These are phyloP conservation scores for Lacerta viridis DNA, from an alignment of 2,797 vertebrate species.

Conservation along the genomic window DNA sequence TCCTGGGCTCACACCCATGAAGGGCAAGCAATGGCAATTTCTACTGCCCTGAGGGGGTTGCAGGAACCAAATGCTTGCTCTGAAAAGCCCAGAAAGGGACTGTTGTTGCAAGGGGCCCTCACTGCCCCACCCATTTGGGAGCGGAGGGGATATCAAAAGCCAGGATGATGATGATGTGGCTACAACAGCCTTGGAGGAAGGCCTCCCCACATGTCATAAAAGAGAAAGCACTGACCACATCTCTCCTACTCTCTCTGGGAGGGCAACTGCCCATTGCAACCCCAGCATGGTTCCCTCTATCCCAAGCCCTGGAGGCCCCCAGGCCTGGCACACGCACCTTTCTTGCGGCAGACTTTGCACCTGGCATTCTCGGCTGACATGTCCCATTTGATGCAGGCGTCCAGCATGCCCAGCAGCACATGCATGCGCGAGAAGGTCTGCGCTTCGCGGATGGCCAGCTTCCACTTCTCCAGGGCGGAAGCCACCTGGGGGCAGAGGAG, in stretches of 20 bases:
- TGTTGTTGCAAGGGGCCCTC: neutral
- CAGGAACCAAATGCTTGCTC: neutral
- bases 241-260: neutral
- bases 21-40: neutral
- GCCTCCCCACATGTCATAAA: too few species aligned
- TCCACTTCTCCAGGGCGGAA: constrained; percentile 96
- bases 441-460: constrained; percentile 91
- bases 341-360: constrained; percentile 98
- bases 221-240: too few species aligned
- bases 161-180: too few species aligned
- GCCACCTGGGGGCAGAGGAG: constrained; percentile 85
- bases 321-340: constrained; percentile 82
- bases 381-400: constrained; percentile 99
- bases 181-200: too few species aligned
- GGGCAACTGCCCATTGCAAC: neutral
- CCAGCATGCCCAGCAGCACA: constrained; percentile 95
- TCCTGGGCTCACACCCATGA: too few species aligned
- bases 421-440: constrained; percentile 99
- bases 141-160: too few species aligned
- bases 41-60: neutral
- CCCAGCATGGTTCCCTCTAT: neutral
- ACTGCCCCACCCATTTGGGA: too few species aligned
- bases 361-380: constrained; percentile 98
- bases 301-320: neutral
- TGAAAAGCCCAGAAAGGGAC: neutral